Evolutionary conservation across 2,797 vertebrate species (phyloP), one percentile per base, ranked within the genome.

Genomic region (Podarcis siculus): DNA sequence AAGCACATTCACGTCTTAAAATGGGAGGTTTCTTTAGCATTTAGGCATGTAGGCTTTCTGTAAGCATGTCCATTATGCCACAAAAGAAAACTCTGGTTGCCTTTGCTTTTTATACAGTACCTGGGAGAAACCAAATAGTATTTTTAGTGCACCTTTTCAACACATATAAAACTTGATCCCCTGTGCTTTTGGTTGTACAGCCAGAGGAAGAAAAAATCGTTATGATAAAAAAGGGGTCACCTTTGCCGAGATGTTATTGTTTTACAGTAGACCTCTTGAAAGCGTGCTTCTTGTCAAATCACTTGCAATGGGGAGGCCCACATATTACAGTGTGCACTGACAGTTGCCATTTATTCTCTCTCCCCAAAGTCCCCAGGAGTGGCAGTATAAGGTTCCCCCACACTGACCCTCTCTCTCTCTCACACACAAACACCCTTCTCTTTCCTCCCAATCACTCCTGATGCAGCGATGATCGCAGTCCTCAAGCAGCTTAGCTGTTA

Each of bases 121-220:
- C 86, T 87, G 25, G 1, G 30, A 96, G 93, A 95, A 86, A 79
- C 3, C 78, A 23, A 90, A 5, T 42, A 92, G 13, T 77, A 92
- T 92, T 92, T 77, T 90, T 90, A 79, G 79, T 94, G 89, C 12
- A 87, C 32, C 58, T 86, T 91, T 93, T 93, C 85, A 71, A 66
- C 84, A 93, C 92, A 89, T 91, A 92, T 90, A 42, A 64, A 95
- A 92, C 90, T n/a, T 89, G 87, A 92, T 85, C 15, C 0, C 87
- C 75, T 87, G 3, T 17, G 89, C 69, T 7, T 83, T 91, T 89
- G 89, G 91, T 79, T 76, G 5, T 85, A 49, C 42, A 93, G 77
- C 72, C 78, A 91, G 64, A 67, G 72, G 86, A 79, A 92, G 64
- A 17, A 1, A 21, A 94, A 95, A 92, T 88, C 1, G 0, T 49